Base-by-base conservation (phyloP, 2,888 invertebrate genomes). In the Scrobipalpa atriplicella region DNA sequence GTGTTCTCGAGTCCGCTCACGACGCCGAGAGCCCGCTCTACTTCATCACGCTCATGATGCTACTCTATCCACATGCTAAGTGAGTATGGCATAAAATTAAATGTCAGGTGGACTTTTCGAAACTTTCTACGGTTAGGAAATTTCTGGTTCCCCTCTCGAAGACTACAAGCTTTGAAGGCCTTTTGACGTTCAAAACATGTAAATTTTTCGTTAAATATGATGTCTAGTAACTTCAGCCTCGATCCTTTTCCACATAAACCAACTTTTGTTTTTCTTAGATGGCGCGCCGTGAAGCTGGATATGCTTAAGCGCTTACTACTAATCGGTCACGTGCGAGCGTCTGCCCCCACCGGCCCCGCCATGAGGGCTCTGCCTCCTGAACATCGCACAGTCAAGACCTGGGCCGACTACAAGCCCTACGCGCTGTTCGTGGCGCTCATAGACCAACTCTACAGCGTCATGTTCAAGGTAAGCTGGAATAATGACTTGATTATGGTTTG, bases 1-100 rank as follows among this genome's bases (percentile, higher is more conserved):
- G 95, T 64, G 94, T 95, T 94, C 87, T 98, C 38, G 98, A 98
- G 82, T 95, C 95, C 39, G 95, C 96, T 51, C 98, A 96, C 86
- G 98, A 98, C 80, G 96, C 97, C 0, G 99, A 99, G 78, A 97
- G 98, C 0, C 96, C 98, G 5, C 94, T 97, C n/a, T 99, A 98
- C 89, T 97, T 96, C 94, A 90, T 95, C 66, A 95, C 96, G 3
- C 94, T 99, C 82, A 95, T 96, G 65, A 87, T 98, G 52, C 94
- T 98, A 67, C 90, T 99, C 54, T 95, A 96, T 79, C 95, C 97
- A 21, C 95, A 95, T 7, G 93, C 94, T 63, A 91, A 90, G 93
- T 93, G 52, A 76, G 86, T 81, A 63, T 41, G 29, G 29, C 29
- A 29, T 29, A 29, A 3, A 29, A 29, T 29, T 5, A 29, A n/a